Conservation (phyloP, 1,140 invertebrate genomes). For the Vanessa tameamea region DNA sequence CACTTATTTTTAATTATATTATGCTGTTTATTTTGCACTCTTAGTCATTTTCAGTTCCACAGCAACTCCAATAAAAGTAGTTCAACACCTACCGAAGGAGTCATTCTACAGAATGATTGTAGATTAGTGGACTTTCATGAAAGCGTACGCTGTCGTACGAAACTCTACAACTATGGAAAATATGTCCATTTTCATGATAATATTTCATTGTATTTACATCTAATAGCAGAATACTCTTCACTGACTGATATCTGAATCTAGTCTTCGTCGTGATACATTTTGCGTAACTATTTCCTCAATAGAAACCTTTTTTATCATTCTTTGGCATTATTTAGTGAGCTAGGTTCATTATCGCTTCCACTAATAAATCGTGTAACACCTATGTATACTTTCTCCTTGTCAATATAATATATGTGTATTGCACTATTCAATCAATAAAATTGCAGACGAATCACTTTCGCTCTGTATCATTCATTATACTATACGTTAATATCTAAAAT, state of each 20-base stretch:
- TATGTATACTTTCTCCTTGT: constrained; percentile 33
- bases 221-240: constrained; percentile 46
- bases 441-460: constrained; percentile 48
- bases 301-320: constrained; percentile 60
- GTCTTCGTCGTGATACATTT: background rate
- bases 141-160: constrained; percentile 25
- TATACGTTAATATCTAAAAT: constrained; percentile 30
- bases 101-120: constrained; percentile 49
- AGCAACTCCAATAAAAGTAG: constrained; percentile 62
- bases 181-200: constrained; percentile 47
- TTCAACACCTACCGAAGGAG: constrained; percentile 59
- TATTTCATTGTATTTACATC: constrained; percentile 35
- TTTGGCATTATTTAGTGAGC: constrained; percentile 80
- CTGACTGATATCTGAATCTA: constrained; percentile 21
- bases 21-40: constrained; percentile 70
- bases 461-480: constrained; percentile 30
- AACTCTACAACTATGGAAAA: constrained; percentile 40
- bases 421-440: constrained; percentile 55
- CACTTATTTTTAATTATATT: constrained; percentile 69
- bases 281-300: constrained; percentile 11
- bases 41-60: constrained; percentile 49
- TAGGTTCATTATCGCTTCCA: constrained; percentile 59
- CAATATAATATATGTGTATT: constrained; percentile 56
- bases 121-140: constrained; percentile 36
- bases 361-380: constrained; percentile 50